Base-by-base conservation (phyloP, 1,140 invertebrate species). In the Conus betulinus region DNA sequence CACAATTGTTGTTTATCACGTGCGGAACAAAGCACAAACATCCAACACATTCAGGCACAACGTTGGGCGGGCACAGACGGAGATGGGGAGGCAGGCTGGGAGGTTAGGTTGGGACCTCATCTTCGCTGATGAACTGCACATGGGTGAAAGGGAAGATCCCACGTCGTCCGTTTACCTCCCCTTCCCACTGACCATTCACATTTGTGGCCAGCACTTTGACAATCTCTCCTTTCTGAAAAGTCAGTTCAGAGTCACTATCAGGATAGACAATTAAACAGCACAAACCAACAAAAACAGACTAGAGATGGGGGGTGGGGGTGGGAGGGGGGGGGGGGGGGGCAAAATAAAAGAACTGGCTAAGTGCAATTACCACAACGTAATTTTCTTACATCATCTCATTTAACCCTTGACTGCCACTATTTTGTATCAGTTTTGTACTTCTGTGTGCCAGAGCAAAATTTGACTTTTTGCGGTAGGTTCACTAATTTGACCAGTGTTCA, bases 121-220 rank as follows among this genome's bases (percentile, higher is more conserved):
- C 90, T 39, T 83, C 81, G 15, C 79, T 86, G 81, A 99, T 96
- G 96, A 99, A 99, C 95, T 99, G 98, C 51, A 99, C 98, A 95
- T 99, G 98, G 3, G 98, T 99, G 96, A 99, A 99, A 23, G 99
- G 99, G 95, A 99, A 99, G 95, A 99, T 98, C 25, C 99, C 99
- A 78, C 93, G 93, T 96, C 98, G 98, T 20, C 98, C 98, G 93
- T 98, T 98, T 27, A 99, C 95, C 95, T 99, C 98, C 60, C 99
- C 99, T 95, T 99, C 98, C 99, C 99, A 99, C 94, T 99, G 98
- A 10, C 99, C 99, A 96, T 99, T 99, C 92, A 99, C 98, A 95
- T 99, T 99, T 93, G 97, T 99, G 96, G 98, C 98, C 78, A 98
- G 98, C 83, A 99, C 99, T 95, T 97, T 98, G 89, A 99, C 97